phyloP scores from a whole-genome alignment of 2,113 vertebrate species.

The Scartelaos histophorus region DNA sequence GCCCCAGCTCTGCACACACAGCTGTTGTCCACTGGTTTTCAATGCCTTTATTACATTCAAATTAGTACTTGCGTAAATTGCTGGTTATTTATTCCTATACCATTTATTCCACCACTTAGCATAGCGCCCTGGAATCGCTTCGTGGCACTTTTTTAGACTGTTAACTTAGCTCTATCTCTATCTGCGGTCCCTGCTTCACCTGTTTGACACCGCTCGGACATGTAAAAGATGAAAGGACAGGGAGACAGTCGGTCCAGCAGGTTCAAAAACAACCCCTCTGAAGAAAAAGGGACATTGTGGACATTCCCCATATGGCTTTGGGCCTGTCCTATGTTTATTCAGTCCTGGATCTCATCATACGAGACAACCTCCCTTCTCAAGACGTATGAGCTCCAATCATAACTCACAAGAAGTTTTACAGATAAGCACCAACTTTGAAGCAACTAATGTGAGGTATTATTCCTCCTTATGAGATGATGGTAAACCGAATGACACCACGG shows the following conservation, averaged over 20 bases:
- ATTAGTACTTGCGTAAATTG: not conserved
- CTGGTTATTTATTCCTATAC: not conserved
- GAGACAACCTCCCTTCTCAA: slow-evolving; percentile 30
- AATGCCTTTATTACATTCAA: not conserved
- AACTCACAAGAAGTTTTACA: slow-evolving; percentile 24
- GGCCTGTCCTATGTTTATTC: slow-evolving; percentile 62
- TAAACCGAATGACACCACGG: slow-evolving; percentile 16
- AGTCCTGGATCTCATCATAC: slow-evolving; percentile 55
- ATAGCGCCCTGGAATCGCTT: slow-evolving; percentile 5
- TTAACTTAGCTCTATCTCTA: slow-evolving; percentile 35
- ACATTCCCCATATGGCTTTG: slow-evolving; percentile 67
- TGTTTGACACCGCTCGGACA: slow-evolving; percentile 49
- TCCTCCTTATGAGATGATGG: slow-evolving; percentile 16
- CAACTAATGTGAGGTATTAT: slow-evolving; percentile 11
- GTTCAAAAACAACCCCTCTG: slow-evolving; percentile 73
- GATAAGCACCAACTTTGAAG: slow-evolving; percentile 32
- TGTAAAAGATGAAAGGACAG: slow-evolving; percentile 65
- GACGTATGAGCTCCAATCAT: slow-evolving; percentile 32
- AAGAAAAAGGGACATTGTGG: slow-evolving; percentile 59
- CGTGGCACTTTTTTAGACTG: slow-evolving; percentile 14
- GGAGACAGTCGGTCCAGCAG: slow-evolving; percentile 63
- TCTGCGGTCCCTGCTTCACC: slow-evolving; percentile 53
- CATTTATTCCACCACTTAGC: not conserved
- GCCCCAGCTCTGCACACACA: not conserved
- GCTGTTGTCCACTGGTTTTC: not conserved